Evolutionary conservation across 2,113 vertebrate species (phyloP), one percentile per base, ranked within the genome.

Genomic region (Rhegmatorhina hoffmannsi): DNA sequence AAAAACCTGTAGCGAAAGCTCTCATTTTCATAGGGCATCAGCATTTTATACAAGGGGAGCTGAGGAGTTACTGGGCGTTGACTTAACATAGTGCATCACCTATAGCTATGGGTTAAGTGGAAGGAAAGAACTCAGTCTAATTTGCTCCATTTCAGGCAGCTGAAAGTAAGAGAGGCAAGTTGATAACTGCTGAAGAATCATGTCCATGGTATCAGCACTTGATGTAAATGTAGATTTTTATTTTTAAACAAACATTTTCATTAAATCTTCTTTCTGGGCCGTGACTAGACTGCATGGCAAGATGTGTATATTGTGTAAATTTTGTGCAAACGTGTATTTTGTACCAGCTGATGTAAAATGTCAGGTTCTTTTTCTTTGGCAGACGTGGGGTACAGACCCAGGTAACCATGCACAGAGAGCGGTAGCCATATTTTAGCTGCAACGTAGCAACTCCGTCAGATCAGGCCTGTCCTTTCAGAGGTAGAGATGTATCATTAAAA

Each of bases 171-270:
- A 56, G 59, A 53, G 17, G 44, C 5, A 36, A 63, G 55, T 52
- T 26, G 73, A 0, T 24, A 36, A 20, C 17, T 5, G 38, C 0
- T 7, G 13, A 49, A 56, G 46, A 62, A 13, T 33, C 36, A 3
- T 3, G 6, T 19, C 40, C 5, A 0, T 8, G 10, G 5, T 7
- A 24, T 12, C 50, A 46, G 58, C 25, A 62, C 31, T 7, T 69
- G 12, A 34, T 70, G 18, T 13, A 50, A 75, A 53, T 4, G 11
- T 0, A 2, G 66, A n/a, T 28, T 72, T 82, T 58, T 40, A 7
- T 53, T 67, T 87, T 81, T 34, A 56, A 92, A 44, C 24, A 12
- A 53, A 25, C 13, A 9, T 55, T 90, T 74, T 56, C n/a, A 20
- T 69, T 52, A 31, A 13, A 18, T 59, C 62, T 55, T 78, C 16